Base-by-base conservation (phyloP, 2,797 vertebrate species). In the Anniella stebbinsi region DNA sequence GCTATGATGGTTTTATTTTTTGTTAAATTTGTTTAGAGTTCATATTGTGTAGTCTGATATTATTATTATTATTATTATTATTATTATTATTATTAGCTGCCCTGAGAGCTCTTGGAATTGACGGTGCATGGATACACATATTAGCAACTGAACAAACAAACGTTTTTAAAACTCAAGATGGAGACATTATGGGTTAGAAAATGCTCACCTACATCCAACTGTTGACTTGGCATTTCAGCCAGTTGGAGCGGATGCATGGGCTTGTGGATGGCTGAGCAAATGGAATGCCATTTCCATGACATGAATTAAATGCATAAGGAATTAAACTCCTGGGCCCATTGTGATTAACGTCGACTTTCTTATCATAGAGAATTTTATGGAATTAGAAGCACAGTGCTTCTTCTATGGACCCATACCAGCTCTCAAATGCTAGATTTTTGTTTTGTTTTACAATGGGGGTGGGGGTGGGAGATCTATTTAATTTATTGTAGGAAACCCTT, bases 401-500 rank as follows among this genome's bases (percentile, higher is more conserved):
- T 83, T 92, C 88, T 90, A 72, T 87, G 90, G 89, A 83, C 93
- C 86, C 92, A 76, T 70, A 91, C 90, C 81, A 83, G 80, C 69
- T 96, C 76, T 92, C 92, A 90, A 90, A 38, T 86, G 89, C 91
- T 93, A 75, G 88, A 93, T 92, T 94, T 3, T 84, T 69, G 2
- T 48, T 63, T 8, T 87, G 48, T 94, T 92, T 93, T 92, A 78
- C 73, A 93, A 91, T 67, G 93, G 12, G 69, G 80, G 93, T 92
- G 13, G 69, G n/a, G n/a, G n/a, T n/a, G n/a, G 80, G 93, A 93
- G 94, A 96, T 95, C 95, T 95, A 92, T 93, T 91, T 97, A 97
- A 97, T 97, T 97, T 97, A 97, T 97, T 90, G 96, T 96, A 97
- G 97, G 97, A 97, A 97, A 93, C 96, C 93, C 97, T 96, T 95